These are phyloP conservation scores for Eulimnadia texana DNA, from an alignment of 1,140 invertebrate genomes.

Conservation along the genomic window DNA sequence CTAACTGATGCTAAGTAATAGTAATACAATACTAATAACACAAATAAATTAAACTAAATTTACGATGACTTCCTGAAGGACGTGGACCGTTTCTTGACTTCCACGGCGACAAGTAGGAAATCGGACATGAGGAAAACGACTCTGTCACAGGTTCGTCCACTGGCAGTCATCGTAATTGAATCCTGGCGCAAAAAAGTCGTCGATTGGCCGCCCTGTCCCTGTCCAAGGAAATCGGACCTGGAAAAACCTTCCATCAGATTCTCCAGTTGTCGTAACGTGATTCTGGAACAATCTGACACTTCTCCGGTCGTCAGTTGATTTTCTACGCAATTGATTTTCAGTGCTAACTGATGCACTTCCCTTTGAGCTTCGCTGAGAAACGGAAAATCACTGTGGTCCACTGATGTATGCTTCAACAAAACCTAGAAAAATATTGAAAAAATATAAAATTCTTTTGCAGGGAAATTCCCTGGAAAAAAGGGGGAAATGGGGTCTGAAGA, in stretches of 20 bases:
- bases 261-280: constrained; percentile 65
- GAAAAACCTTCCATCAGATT: constrained; percentile 37
- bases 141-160: constrained; percentile 61
- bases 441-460: too few relatives aligned
- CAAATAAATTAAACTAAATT: too few relatives aligned
- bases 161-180: constrained; percentile 55
- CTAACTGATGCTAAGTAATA: too few relatives aligned
- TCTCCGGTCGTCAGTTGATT: constrained; percentile 20
- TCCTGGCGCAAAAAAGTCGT: constrained; percentile 70
- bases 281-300: constrained; percentile 24
- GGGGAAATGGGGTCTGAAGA: too few relatives aligned
- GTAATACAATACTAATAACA: too few relatives aligned
- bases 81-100: constrained; percentile 76
- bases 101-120: constrained; percentile 68
- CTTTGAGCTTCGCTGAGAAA: constrained; percentile 67
- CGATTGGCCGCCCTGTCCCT: too few relatives aligned
- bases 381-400: constrained; percentile 69
- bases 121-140: constrained; percentile 90
- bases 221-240: constrained; percentile 30
- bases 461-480: too few relatives aligned
- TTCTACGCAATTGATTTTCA: constrained; percentile 81
- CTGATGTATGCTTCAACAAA: constrained; percentile 78
- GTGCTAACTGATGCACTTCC: constrained; percentile 77
- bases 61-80: constrained; percentile 44
- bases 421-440: constrained; percentile 5